Evolutionary conservation across 2,797 vertebrate species (phyloP).

Genomic region (Melanotaenia parkinsoni): DNA sequence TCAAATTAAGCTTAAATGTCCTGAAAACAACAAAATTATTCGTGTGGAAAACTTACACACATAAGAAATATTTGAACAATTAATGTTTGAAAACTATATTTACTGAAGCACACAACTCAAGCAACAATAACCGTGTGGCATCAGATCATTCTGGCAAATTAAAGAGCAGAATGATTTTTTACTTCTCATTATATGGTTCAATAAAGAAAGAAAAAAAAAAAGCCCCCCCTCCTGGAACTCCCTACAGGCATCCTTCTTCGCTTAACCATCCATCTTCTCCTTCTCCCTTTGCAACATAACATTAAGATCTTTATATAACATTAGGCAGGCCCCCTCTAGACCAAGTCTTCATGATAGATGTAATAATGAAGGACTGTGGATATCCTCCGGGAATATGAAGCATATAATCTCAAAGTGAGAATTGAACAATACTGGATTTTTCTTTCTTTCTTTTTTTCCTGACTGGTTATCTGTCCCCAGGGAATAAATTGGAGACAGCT

Average conservation of each 20-base stretch:
- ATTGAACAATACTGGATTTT: not conserved
- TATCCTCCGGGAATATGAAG: slow-evolving; percentile 11
- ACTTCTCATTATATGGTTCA: slow-evolving; percentile 55
- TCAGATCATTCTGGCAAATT: slow-evolving; percentile 60
- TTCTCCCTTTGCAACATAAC: slow-evolving; percentile 56
- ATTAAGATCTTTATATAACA: slow-evolving; percentile 59
- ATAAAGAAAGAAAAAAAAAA: slow-evolving; percentile 23
- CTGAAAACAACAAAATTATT: not conserved
- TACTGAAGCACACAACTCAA: slow-evolving; percentile 18
- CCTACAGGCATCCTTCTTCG: slow-evolving; percentile 44
- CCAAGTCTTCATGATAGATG: slow-evolving; percentile 40
- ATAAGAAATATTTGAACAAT: not conserved
- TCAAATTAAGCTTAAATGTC: not conserved
- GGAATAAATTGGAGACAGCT: not conserved
- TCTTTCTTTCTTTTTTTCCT: too few relatives aligned
- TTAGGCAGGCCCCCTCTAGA: slow-evolving; percentile 38
- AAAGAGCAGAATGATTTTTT: slow-evolving; percentile 63
- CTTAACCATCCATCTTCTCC: slow-evolving; percentile 56
- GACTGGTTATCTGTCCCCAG: not conserved
- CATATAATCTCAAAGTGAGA: not conserved
- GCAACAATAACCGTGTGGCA: slow-evolving; percentile 33
- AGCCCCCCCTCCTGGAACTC: slow-evolving; percentile 50
- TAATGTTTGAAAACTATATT: not conserved
- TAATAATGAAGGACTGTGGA: slow-evolving; percentile 12
- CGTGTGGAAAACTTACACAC: not conserved